phyloP scores from a whole-genome alignment of 2,888 invertebrate species.

The Conops quadrifasciatus region DNA sequence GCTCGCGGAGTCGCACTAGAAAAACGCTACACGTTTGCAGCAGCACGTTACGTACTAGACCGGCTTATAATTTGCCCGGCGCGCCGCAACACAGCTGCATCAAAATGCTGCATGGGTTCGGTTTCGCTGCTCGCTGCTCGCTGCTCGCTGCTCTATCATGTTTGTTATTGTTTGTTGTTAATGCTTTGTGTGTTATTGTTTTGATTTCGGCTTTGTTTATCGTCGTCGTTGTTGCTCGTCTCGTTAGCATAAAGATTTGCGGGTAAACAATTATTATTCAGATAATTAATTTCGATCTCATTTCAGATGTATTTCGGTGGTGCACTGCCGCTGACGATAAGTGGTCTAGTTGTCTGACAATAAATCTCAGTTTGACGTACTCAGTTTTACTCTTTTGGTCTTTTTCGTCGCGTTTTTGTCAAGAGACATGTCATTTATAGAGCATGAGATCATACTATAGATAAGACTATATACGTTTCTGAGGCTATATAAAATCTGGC shows the following conservation, averaged over 20 bases:
- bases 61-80: neutral
- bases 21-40: conserved; percentile 10
- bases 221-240: conserved; percentile 31
- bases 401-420: too few relatives aligned
- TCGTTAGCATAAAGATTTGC: conserved; percentile 36
- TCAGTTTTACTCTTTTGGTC: neutral
- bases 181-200: conserved; percentile 29
- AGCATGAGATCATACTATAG: too few relatives aligned
- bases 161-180: conserved; percentile 43
- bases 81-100: conserved; percentile 22
- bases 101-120: conserved; percentile 16
- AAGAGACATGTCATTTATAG: too few relatives aligned
- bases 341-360: conserved; percentile 1
- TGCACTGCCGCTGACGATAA: conserved; percentile 12
- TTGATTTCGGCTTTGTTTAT: conserved; percentile 45
- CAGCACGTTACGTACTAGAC: neutral
- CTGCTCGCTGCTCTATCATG: conserved; percentile 39
- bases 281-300: conserved; percentile 59
- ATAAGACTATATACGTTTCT: too few relatives aligned
- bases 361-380: neutral
- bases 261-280: conserved; percentile 58
- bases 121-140: conserved; percentile 29
- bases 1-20: conserved; percentile 30
- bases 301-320: conserved; percentile 22
- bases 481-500: too few relatives aligned